Percentiles rank a stretch among this genome's conserved stretches.
These are phyloP conservation scores for Rhadinocentrus ornatus DNA, from an alignment of 2,797 vertebrate species.

Conservation along the genomic window DNA sequence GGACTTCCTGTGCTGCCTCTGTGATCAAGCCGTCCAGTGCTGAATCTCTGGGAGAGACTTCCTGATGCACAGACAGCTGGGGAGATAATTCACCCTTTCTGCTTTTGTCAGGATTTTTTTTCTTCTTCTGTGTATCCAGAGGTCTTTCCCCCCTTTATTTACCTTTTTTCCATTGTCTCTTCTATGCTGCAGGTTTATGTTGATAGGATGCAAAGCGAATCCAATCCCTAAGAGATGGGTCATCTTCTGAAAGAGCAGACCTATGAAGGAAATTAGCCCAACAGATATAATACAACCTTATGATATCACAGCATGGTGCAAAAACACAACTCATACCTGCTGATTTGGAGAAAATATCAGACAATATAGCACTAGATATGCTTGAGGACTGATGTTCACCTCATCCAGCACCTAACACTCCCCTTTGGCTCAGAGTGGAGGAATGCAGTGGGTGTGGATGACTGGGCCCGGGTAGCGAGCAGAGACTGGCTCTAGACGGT, in stretches of 20 bases:
- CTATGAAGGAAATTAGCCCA: conserved; percentile 41
- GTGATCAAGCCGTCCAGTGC: conserved; percentile 78
- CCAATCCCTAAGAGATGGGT: conserved; percentile 41
- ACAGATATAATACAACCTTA: conserved; percentile 36
- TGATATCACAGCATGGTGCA: conserved; percentile 31
- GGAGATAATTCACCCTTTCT: conserved; percentile 83
- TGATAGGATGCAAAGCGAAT: conserved; percentile 53
- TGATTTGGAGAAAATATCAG: conserved; percentile 34
- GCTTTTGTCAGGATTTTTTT: conserved; percentile 79
- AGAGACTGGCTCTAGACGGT: conserved; percentile 74
- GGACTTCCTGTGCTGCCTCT: conserved; percentile 84
- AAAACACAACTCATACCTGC: conserved; percentile 28
- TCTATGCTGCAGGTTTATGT: conserved; percentile 60
- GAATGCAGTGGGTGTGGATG: conserved; percentile 69
- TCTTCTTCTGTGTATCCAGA: conserved; percentile 49
- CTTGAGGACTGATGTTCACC: conserved; percentile 43
- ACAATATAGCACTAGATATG: conserved; percentile 31
- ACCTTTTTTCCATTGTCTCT: conserved; percentile 63
- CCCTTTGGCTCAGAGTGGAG: conserved; percentile 55
- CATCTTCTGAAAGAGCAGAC: conserved; percentile 47
- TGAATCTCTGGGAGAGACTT: conserved; percentile 80
- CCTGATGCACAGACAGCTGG: conserved; percentile 84
- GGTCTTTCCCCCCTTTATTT: conserved; percentile 48
- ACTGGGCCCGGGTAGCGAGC: conserved; percentile 60
- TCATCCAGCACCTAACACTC: conserved; percentile 54